phyloP scores from a whole-genome alignment of 2,113 vertebrate genomes.

The Hypanus sabinus region DNA sequence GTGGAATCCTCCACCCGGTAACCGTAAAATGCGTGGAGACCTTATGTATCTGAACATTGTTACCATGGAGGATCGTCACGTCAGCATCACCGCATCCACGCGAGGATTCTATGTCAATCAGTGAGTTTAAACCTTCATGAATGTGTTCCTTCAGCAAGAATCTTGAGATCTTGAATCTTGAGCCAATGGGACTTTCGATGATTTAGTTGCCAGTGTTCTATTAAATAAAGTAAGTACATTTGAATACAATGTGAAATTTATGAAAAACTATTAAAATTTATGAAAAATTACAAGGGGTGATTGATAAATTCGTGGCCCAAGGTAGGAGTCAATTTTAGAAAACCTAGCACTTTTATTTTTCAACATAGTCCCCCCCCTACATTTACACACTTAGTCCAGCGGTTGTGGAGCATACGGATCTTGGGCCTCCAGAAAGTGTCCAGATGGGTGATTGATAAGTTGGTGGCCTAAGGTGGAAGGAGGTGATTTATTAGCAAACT shows the following conservation, averaged over 20 bases:
- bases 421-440: too few species aligned
- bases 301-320: too few species aligned
- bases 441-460: too few species aligned
- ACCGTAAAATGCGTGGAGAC: constrained; percentile 70
- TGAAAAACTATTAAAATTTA: too few species aligned
- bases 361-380: too few species aligned
- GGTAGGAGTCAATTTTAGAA: too few species aligned
- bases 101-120: constrained; percentile 68
- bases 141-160: background rate
- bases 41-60: constrained; percentile 63
- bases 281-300: too few species aligned
- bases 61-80: constrained; percentile 61
- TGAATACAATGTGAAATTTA: background rate
- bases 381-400: too few species aligned
- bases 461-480: too few species aligned
- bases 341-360: too few species aligned
- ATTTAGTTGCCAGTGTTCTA: background rate
- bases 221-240: background rate
- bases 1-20: constrained; percentile 71
- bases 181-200: background rate
- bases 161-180: background rate
- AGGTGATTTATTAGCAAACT: too few species aligned
- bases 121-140: constrained; percentile 45
- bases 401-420: too few species aligned
- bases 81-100: constrained; percentile 65